phyloP scores from a whole-genome alignment of 2,888 invertebrate genomes.

The Chrysodeixis includens region DNA sequence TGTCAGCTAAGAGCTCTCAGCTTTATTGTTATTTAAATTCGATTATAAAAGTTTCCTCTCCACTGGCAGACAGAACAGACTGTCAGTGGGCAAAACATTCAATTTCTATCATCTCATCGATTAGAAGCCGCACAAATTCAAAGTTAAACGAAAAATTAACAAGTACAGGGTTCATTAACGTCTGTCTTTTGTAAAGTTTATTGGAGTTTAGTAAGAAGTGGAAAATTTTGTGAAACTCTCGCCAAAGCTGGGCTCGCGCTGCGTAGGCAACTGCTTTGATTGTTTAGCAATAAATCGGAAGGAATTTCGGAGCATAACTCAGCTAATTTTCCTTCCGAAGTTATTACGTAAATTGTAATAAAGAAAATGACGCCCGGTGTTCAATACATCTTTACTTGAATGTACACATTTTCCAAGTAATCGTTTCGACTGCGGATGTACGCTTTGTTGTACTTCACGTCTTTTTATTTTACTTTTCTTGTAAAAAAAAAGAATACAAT shows the following conservation, averaged over 20 bases:
- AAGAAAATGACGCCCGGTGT: slow-evolving; percentile 64
- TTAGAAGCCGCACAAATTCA: slow-evolving; percentile 69
- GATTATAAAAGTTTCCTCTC: slow-evolving; percentile 33
- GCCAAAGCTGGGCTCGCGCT: slow-evolving; percentile 48
- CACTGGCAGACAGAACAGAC: background rate
- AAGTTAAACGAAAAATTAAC: slow-evolving; percentile 76
- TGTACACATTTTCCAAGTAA: slow-evolving; percentile 15
- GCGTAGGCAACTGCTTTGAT: slow-evolving; percentile 65
- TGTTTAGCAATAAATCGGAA: slow-evolving; percentile 77
- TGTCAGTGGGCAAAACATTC: slow-evolving; percentile 56
- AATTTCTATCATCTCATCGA: slow-evolving; percentile 66
- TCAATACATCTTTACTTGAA: slow-evolving; percentile 40
- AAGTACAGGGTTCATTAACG: slow-evolving; percentile 77
- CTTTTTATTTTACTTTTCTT: background rate
- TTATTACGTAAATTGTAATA: slow-evolving; percentile 70
- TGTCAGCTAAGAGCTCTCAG: slow-evolving; percentile 31
- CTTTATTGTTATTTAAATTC: slow-evolving; percentile 47
- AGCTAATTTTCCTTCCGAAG: slow-evolving; percentile 68
- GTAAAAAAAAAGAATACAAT: background rate
- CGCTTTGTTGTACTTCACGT: slow-evolving; percentile 19
- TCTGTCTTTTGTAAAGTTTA: slow-evolving; percentile 74
- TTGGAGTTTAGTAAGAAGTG: slow-evolving; percentile 63
- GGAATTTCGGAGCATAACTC: slow-evolving; percentile 67
- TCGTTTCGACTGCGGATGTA: slow-evolving; percentile 20
- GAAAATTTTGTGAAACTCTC: slow-evolving; percentile 61